Conservation (phyloP, 2,797 vertebrate genomes). For the Oryzias sinensis region DNA sequence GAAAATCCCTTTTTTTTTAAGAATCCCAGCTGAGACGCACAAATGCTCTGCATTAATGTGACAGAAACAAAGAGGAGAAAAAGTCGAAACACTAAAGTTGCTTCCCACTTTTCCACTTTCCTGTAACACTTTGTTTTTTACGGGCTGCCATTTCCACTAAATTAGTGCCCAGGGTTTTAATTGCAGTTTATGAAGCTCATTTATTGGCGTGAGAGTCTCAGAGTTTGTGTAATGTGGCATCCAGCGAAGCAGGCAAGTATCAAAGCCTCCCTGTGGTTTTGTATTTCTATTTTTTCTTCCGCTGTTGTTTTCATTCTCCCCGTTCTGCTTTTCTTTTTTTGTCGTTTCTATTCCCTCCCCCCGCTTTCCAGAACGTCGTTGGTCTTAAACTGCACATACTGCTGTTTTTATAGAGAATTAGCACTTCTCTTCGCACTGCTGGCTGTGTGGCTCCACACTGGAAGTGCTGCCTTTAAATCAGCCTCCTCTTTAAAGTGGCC, state of each 20-base stretch:
- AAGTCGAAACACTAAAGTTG: constrained; percentile 32
- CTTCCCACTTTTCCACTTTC: constrained; percentile 37
- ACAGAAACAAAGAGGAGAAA: constrained; percentile 10
- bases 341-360: constrained; percentile 65
- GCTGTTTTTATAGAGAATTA: constrained; percentile 81
- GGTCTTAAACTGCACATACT: constrained; percentile 66
- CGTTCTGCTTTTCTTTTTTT: constrained; percentile 50
- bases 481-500: constrained; percentile 51
- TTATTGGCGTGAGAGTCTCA: constrained; percentile 72
- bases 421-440: constrained; percentile 65
- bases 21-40: constrained; percentile 8
- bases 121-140: constrained; percentile 68
- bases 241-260: constrained; percentile 57
- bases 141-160: constrained; percentile 81
- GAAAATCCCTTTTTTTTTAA: no score
- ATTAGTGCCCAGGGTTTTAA: constrained; percentile 86
- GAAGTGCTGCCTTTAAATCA: constrained; percentile 73
- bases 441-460: constrained; percentile 66
- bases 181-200: constrained; percentile 80
- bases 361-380: constrained; percentile 71
- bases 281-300: constrained; percentile 50
- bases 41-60: constrained; percentile 54
- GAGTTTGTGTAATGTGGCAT: constrained; percentile 77
- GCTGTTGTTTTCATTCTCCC: constrained; percentile 51
- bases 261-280: constrained; percentile 73